These are phyloP conservation scores for Thymelicus lineola DNA, from an alignment of 2,888 invertebrate species.

Conservation along the genomic window DNA sequence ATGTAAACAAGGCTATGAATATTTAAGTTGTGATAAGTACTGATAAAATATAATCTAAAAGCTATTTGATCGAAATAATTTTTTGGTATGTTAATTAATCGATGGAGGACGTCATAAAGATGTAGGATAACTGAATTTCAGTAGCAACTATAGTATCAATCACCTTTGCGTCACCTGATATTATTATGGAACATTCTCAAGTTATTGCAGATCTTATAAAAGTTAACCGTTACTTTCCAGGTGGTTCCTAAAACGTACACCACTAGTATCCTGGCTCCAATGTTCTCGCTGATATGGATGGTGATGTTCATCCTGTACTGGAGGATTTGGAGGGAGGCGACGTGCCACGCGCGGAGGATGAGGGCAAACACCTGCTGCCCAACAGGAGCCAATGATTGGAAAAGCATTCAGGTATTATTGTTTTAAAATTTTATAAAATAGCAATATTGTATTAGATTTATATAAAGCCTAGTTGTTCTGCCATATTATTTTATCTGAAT, in stretches of 20 bases:
- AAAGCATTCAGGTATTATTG: slow-evolving; percentile 88
- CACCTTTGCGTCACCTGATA: too few species aligned
- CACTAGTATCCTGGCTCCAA: slow-evolving; percentile 87
- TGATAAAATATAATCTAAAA: slow-evolving; percentile 39
- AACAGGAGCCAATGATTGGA: slow-evolving; percentile 87
- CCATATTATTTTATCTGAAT: too few species aligned
- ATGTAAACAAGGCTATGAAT: slow-evolving; percentile 41
- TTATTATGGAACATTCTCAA: neutral
- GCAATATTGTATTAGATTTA: neutral
- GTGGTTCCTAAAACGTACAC: slow-evolving; percentile 81
- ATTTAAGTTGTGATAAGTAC: slow-evolving; percentile 40
- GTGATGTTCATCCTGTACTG: slow-evolving; percentile 91
- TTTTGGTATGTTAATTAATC: slow-evolving; percentile 31
- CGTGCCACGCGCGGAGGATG: slow-evolving; percentile 88
- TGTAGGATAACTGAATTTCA: neutral
- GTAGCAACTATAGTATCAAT: neutral
- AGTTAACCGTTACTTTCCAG: slow-evolving; percentile 55
- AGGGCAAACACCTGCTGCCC: slow-evolving; percentile 86
- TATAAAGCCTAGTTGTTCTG: too few species aligned
- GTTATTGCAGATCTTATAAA: neutral
- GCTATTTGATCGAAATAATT: slow-evolving; percentile 35
- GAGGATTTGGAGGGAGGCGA: slow-evolving; percentile 92
- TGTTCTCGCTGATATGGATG: slow-evolving; percentile 90
- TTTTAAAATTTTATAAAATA: neutral
- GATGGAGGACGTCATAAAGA: slow-evolving; percentile 23